Evolutionary conservation across 1,140 invertebrate species (phyloP).

Genomic region (Lordiphosa mommai): DNA sequence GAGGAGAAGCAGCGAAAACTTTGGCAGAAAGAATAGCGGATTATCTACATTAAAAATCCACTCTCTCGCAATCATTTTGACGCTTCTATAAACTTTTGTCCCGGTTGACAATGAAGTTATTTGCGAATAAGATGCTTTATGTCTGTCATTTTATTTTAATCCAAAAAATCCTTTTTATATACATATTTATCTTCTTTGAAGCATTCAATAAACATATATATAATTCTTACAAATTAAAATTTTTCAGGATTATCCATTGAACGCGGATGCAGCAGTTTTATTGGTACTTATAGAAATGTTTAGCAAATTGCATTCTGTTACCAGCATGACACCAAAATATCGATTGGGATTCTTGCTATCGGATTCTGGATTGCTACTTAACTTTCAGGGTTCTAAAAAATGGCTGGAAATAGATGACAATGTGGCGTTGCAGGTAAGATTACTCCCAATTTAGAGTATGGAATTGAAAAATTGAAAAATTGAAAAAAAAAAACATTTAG

Average conservation of each 20-base stretch:
- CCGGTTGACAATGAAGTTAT: too few relatives aligned
- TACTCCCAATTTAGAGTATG: neutral
- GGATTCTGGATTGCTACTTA: constrained; percentile 93
- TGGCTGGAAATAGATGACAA: constrained; percentile 88
- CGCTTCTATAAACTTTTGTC: too few relatives aligned
- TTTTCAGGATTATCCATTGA: constrained; percentile 64
- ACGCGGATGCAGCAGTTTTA: constrained; percentile 90
- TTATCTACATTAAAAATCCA: too few relatives aligned
- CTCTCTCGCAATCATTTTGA: too few relatives aligned
- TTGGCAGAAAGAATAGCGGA: too few relatives aligned
- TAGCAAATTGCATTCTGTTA: constrained; percentile 92
- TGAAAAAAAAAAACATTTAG: too few relatives aligned
- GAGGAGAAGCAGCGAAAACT: too few relatives aligned
- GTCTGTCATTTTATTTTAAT: too few relatives aligned
- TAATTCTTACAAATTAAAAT: neutral
- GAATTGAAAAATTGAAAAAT: too few relatives aligned
- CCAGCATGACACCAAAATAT: constrained; percentile 89
- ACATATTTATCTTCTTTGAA: neutral
- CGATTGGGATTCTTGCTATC: constrained; percentile 95
- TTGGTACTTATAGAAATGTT: constrained; percentile 94
- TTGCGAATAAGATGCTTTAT: too few relatives aligned
- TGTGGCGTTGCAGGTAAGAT: constrained; percentile 84
- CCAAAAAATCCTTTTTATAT: constrained; percentile 35
- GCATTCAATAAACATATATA: neutral
- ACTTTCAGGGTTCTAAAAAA: constrained; percentile 97